Evolutionary conservation across 2,797 vertebrate genomes (phyloP), one percentile per base, ranked within the genome.

Genomic region (Girardinus metallicus): DNA sequence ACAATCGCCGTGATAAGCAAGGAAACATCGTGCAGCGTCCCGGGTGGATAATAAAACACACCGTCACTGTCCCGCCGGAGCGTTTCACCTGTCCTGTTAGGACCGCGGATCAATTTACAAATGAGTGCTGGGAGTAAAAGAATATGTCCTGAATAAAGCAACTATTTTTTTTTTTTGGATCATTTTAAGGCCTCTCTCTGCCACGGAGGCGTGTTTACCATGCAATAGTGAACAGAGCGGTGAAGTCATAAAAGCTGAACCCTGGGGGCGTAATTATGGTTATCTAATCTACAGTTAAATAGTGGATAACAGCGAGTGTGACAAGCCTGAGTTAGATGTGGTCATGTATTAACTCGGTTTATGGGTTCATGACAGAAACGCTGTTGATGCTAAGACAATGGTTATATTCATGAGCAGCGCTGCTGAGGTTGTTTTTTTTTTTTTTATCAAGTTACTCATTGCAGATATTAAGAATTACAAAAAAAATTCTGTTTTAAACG

Each of bases 1-100:
- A 85, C 91, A 88, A 88, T 91, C 79, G 31, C 74, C 75, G n/a
- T n/a, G 76, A 87, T 88, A 87, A 87, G 74, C 84, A 82, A 86
- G 85, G 84, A 9, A 5, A 79, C 76, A 10, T 53, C 73, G 72
- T 82, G 41, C 51, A 77, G 82, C 80, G 83, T 72, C 77, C 76
- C 55, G 73, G 55, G 51, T 21, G 83, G 76, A 79, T 79, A 73
- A 80, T 86, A 79, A 85, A 92, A 86, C 71, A 43, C 80, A 78
- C 74, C 34, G 51, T 73, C 55, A 43, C 80, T 51, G 74, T 46
- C 73, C 75, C n/a, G 21, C 18, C 5, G 39, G 34, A 34, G 29
- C 36, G 21, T 41, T 66, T 68, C 2, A 8, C 41, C 39, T 15
- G 21, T 78, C 47, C 53, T 16, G 29, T 57, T 68, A 68, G 70